Evolutionary conservation across 2,113 vertebrate genomes (phyloP).

Genomic region (Cottus gobio): DNA sequence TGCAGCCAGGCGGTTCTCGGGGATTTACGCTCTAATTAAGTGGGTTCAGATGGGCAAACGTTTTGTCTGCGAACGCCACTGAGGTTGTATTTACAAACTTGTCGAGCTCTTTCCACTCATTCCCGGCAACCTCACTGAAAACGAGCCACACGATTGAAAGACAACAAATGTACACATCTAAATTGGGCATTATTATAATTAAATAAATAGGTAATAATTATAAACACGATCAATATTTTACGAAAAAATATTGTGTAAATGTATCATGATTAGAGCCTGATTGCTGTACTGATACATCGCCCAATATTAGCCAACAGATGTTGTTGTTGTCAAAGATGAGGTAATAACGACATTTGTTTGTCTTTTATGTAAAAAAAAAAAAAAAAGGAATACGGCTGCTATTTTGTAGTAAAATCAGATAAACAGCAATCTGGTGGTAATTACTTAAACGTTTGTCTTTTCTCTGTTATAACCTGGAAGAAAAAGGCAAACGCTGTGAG

Average conservation of each 20-base stretch:
- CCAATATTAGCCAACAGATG: neutral
- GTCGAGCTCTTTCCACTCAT: conserved; percentile 34
- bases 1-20: conserved; percentile 29
- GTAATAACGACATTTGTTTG: neutral
- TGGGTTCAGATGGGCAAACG: conserved; percentile 58
- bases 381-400: neutral
- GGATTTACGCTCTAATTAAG: conserved; percentile 67
- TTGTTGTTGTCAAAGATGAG: no score
- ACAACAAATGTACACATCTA: neutral
- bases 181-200: neutral
- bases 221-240: neutral
- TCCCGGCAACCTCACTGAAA: conserved; percentile 46
- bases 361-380: neutral
- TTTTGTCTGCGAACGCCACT: conserved; percentile 29
- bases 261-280: neutral
- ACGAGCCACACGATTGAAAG: neutral
- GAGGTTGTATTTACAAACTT: conserved; percentile 57
- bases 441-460: neutral
- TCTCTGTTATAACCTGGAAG: neutral
- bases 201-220: neutral
- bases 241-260: neutral
- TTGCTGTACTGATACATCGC: neutral
- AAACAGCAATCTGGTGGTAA: neutral
- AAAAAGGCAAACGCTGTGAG: neutral
- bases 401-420: neutral